Evolutionary conservation across 2,888 invertebrate genomes (phyloP).

Genomic region (Apodemia zela): DNA sequence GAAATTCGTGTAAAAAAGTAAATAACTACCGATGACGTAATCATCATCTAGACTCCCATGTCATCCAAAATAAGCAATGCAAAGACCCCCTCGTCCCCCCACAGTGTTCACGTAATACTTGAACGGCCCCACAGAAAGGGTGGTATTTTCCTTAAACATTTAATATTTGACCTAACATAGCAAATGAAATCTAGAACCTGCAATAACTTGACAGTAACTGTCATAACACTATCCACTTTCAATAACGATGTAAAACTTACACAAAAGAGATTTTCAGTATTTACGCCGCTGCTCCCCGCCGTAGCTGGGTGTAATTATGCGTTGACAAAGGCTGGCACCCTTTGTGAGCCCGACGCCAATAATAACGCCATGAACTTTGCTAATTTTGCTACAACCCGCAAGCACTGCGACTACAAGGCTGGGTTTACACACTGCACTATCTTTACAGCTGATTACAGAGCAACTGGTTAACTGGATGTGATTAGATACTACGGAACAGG

Average conservation of each 20-base stretch:
- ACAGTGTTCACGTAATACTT: too few species aligned
- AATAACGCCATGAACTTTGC: slow-evolving; percentile 66
- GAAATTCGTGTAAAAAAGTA: too few species aligned
- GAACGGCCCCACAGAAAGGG: too few species aligned
- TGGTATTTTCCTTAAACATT: too few species aligned
- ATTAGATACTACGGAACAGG: neutral
- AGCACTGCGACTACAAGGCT: slow-evolving; percentile 18
- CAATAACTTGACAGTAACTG: neutral
- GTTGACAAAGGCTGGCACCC: slow-evolving; percentile 52
- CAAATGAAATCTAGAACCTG: neutral
- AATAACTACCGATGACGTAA: too few species aligned
- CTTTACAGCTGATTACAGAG: neutral
- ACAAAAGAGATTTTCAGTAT: slow-evolving; percentile 29
- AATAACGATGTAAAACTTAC: slow-evolving; percentile 7
- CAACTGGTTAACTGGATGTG: neutral
- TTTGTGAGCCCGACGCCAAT: slow-evolving; percentile 60
- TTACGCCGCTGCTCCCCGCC: slow-evolving; percentile 29
- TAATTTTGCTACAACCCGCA: slow-evolving; percentile 39
- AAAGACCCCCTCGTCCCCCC: too few species aligned
- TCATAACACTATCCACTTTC: neutral
- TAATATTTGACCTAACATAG: too few species aligned
- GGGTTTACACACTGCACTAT: slow-evolving; percentile 20
- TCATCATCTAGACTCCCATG: too few species aligned
- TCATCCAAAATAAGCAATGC: too few species aligned
- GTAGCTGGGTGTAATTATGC: slow-evolving; percentile 51